Evolutionary conservation across 1,140 invertebrate species (phyloP).

Genomic region (Medauroidea extradentata): DNA sequence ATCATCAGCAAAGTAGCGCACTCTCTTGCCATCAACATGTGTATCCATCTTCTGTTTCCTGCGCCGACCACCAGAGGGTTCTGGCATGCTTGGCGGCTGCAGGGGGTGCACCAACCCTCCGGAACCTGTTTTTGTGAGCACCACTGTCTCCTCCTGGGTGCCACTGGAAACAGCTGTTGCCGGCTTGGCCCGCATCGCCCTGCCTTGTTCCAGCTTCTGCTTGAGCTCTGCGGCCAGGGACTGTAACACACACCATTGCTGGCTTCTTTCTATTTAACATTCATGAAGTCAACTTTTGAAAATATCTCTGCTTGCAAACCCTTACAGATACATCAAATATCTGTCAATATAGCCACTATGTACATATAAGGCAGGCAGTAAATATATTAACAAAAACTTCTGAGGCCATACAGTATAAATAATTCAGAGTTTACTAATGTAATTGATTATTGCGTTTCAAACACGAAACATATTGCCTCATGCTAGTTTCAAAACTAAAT

Average conservation of each 20-base stretch:
- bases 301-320: neutral
- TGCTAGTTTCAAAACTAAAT: no score
- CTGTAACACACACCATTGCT: conserved; percentile 33
- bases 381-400: no score
- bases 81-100: conserved; percentile 3
- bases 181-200: conserved; percentile 43
- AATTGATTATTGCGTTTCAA: no score
- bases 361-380: no score
- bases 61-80: conserved; percentile 36
- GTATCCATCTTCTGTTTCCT: conserved; percentile 62
- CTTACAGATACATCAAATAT: neutral
- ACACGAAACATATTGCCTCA: neutral
- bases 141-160: conserved; percentile 52
- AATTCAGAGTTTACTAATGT: no score
- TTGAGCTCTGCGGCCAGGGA: conserved; percentile 66
- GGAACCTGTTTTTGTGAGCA: conserved; percentile 66
- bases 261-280: no score
- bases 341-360: neutral
- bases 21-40: conserved; percentile 65
- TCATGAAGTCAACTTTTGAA: neutral
- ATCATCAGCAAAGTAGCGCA: conserved; percentile 86
- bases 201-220: conserved; percentile 65
- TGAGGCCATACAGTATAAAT: no score
- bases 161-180: conserved; percentile 21
- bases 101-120: conserved; percentile 46